Evolutionary conservation across 2,113 vertebrate genomes (phyloP).

Genomic region (Daboia siamensis): DNA sequence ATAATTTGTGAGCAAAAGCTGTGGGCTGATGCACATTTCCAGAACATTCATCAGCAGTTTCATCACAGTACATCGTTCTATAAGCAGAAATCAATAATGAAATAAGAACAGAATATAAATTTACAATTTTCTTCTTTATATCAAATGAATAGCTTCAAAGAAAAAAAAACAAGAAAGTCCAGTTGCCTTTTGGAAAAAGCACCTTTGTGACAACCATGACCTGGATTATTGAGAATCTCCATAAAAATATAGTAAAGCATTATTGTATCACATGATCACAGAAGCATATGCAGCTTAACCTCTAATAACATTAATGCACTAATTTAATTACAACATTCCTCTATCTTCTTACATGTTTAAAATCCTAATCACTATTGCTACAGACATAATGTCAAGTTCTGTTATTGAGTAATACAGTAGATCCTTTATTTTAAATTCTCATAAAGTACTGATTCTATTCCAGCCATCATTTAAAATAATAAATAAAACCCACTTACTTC

Average conservation of each 20-base stretch:
- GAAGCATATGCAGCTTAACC: background rate
- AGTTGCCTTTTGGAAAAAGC: background rate
- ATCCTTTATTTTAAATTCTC: background rate
- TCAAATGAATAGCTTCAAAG: background rate
- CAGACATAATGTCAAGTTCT: background rate
- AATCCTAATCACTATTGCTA: background rate
- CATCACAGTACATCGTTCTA: slow-evolving; percentile 92
- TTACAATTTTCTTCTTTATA: background rate
- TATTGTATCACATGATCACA: background rate
- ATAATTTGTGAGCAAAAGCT: slow-evolving; percentile 91
- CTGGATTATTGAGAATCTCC: background rate
- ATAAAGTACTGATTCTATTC: background rate
- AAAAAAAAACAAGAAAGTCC: background rate
- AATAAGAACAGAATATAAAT: slow-evolving; percentile 2
- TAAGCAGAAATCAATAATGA: slow-evolving; percentile 42
- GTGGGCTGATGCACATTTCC: slow-evolving; percentile 91
- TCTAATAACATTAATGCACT: background rate
- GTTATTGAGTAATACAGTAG: background rate
- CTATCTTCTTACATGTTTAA: background rate
- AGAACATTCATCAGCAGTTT: slow-evolving; percentile 85
- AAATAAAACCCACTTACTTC: slow-evolving; percentile 71
- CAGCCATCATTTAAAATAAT: background rate
- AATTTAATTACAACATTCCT: background rate
- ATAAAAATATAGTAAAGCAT: background rate
- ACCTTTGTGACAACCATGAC: background rate